A percentile compares a stretch with the other conserved stretches of the same genome.
phyloP scores from a whole-genome alignment of 2,888 invertebrate species.

The Ornithoptera alexandrae region DNA sequence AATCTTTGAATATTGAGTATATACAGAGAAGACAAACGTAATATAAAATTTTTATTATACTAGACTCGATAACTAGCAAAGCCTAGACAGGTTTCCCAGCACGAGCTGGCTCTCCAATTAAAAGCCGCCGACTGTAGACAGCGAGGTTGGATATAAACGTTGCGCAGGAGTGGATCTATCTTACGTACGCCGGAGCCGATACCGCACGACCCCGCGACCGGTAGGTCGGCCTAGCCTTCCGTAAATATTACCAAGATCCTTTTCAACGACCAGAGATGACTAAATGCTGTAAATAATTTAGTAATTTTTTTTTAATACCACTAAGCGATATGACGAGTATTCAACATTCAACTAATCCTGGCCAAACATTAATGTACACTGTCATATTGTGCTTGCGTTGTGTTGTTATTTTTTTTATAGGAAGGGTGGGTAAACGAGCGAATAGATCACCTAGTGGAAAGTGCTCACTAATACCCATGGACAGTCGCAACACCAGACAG shows the following conservation, averaged over 20 bases:
- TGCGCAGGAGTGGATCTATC: slow-evolving; percentile 38
- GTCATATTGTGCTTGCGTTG: too few species aligned
- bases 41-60: slow-evolving; percentile 27
- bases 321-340: too few species aligned
- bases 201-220: slow-evolving; percentile 37
- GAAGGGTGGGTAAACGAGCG: too few species aligned
- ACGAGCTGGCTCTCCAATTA: slow-evolving; percentile 63
- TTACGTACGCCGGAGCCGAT: slow-evolving; percentile 37
- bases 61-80: slow-evolving; percentile 21
- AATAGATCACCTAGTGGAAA: too few species aligned
- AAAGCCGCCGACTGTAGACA: slow-evolving; percentile 56
- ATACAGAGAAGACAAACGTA: background rate
- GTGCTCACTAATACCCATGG: too few species aligned
- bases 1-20: too few species aligned
- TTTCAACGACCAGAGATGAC: slow-evolving; percentile 3
- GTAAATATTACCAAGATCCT: slow-evolving; percentile 6
- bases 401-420: too few species aligned
- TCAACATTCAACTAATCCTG: too few species aligned
- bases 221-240: slow-evolving; percentile 33
- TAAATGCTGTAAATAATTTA: too few species aligned
- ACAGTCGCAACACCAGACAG: too few species aligned
- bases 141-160: slow-evolving; percentile 46
- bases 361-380: too few species aligned
- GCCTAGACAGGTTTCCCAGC: slow-evolving; percentile 26
- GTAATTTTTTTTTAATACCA: too few species aligned